phyloP scores from a whole-genome alignment of 2,888 invertebrate genomes.

The Rhingia rostrata region DNA sequence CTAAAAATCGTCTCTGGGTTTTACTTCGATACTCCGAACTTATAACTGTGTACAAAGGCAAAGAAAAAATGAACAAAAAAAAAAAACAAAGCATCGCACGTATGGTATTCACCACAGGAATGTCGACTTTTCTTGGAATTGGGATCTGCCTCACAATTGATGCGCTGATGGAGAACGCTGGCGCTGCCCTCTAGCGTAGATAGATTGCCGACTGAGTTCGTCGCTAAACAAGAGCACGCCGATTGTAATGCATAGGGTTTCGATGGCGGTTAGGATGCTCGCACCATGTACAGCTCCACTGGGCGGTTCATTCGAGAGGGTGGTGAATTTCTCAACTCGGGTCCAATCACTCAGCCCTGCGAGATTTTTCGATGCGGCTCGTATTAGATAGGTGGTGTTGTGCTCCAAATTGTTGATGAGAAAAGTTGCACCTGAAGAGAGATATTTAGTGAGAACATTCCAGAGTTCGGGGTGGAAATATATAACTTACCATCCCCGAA shows the following conservation, averaged over 20 bases:
- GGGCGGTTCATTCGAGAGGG: conserved; percentile 80
- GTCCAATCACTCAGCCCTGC: conserved; percentile 84
- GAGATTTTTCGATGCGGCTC: conserved; percentile 84
- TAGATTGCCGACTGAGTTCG: conserved; percentile 12
- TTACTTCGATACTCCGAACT: conserved; percentile 63
- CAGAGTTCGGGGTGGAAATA: not conserved
- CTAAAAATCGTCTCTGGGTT: conserved; percentile 46
- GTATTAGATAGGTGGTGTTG: conserved; percentile 84
- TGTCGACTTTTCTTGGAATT: conserved; percentile 42
- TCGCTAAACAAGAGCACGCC: conserved; percentile 44
- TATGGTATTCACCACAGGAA: conserved; percentile 63
- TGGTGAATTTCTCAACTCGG: conserved; percentile 80
- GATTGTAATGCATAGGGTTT: conserved; percentile 48
- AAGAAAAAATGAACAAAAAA: conserved; percentile 43
- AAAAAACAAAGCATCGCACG: conserved; percentile 53
- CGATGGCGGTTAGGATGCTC: conserved; percentile 30
- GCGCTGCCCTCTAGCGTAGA: conserved; percentile 12
- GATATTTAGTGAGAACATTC: not conserved
- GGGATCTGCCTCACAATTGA: conserved; percentile 54
- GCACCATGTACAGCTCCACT: conserved; percentile 39
- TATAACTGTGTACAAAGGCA: conserved; percentile 69
- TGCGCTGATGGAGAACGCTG: conserved; percentile 8
- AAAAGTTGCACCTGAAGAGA: conserved; percentile 83
- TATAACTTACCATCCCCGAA: conserved; percentile 81
- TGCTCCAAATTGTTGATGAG: conserved; percentile 83